Percentiles rank a stretch among this genome's conserved stretches.
Conservation (phyloP, 2,797 vertebrate genomes). For the Rhynchonycteris naso region DNA sequence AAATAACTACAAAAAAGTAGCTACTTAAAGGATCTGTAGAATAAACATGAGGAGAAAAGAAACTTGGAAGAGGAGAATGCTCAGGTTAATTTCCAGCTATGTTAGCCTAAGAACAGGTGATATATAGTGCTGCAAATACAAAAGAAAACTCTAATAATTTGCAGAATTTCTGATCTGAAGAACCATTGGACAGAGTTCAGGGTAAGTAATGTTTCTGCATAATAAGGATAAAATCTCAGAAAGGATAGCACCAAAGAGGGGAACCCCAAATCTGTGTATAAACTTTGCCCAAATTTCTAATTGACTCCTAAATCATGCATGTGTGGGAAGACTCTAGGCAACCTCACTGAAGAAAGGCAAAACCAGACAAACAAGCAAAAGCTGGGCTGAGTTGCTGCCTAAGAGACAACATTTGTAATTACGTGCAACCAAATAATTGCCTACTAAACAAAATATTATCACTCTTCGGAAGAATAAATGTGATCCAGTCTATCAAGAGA, state of each 20-base stretch:
- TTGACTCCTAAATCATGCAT: neutral
- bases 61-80: neutral
- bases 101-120: neutral
- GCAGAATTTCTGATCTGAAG: neutral
- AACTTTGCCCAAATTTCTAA: neutral
- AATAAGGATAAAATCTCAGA: neutral
- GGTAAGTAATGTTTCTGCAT: neutral
- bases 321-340: neutral
- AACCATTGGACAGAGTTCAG: neutral
- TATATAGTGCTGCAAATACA: neutral
- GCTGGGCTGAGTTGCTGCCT: neutral
- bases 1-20: neutral
- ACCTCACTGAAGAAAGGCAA: neutral
- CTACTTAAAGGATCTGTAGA: neutral
- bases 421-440: neutral
- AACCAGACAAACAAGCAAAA: neutral
- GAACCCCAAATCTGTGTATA: neutral
- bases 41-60: neutral
- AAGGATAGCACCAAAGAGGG: neutral
- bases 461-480: slow-evolving; percentile 36
- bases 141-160: neutral
- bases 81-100: neutral
- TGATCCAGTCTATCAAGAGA: neutral
- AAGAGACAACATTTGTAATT: neutral
- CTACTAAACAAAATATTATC: neutral